Base-by-base conservation (phyloP, 1,140 invertebrate species). In the Leptoteleia sp. region DNA sequence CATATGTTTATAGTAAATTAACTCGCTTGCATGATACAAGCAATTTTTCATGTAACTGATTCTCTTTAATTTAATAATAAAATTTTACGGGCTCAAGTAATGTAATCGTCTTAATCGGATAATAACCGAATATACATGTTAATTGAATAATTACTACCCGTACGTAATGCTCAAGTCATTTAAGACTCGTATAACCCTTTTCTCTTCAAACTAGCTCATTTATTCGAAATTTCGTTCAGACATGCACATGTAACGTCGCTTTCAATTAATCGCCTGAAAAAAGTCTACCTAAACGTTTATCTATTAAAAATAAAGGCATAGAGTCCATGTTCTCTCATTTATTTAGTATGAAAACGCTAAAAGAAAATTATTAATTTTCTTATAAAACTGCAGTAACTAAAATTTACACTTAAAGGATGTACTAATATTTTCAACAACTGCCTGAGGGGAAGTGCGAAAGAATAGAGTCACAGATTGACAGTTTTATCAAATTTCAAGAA, bases 141-240 rank as follows among this genome's bases (percentile, higher is more conserved):
- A 54, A 67, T 67, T 54, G 48, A 52, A 65, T 65, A 65, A 65
- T 65, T 65, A 45, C 47, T 65, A 65, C 61, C 61, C 47, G 61
- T 65, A 65, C 61, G n/a, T 25, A 40, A 35, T 17, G 16, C 19
- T 43, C 27, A 15, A 54, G 19, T 35, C 43, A 45, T 12, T 55
- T 35, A 55, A 52, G 38, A 45, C n/a, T 45, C 35, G 9, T 55
- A 27, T 22, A 67, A 67, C 38, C 31, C 48, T 67, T 54, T 55
- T 6, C n/a, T 37, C 27, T 67, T 6, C 27, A 35, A 45, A 67
- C 12, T 15, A 19, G 9, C 62, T 43, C 16, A 19, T 19, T 54
- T 45, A 67, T 67, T 67, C 31, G 37, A 67, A 52, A 55, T 54
- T 62, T 62, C 35, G 6, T 17, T 38, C 50, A 29, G 13, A 50